A percentile compares a stretch with the other conserved stretches of the same genome.
Evolutionary conservation across 2,888 invertebrate species (phyloP).

Genomic region (Stenotaenia linearis): DNA sequence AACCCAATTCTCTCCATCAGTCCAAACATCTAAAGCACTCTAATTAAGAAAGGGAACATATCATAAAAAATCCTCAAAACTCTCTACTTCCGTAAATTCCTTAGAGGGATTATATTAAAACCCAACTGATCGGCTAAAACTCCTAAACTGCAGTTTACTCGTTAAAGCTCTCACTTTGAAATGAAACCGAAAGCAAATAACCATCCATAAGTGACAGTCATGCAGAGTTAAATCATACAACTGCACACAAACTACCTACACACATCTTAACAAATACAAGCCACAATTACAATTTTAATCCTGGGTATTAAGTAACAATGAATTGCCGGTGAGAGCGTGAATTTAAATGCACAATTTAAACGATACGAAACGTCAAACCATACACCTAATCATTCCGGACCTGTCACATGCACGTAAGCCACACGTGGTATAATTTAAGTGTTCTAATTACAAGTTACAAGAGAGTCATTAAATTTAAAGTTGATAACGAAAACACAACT

Average conservation of each 20-base stretch:
- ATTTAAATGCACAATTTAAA: background rate
- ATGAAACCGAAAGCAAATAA: no score
- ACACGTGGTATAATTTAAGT: background rate
- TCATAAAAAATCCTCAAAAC: no score
- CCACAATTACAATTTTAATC: background rate
- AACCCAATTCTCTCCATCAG: no score
- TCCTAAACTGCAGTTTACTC: no score
- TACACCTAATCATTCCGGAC: background rate
- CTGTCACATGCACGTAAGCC: background rate
- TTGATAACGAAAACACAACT: background rate
- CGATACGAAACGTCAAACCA: background rate
- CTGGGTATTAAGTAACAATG: background rate
- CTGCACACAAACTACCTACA: background rate
- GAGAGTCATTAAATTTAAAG: background rate
- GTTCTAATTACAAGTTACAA: background rate
- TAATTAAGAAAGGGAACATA: no score
- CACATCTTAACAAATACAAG: background rate
- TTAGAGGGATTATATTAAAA: no score
- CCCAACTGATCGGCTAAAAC: no score
- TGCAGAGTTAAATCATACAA: background rate
- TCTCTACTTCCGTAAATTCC: no score
- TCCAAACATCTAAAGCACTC: no score
- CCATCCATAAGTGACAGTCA: no score
- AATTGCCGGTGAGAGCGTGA: background rate
- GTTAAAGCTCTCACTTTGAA: no score